Percentiles rank a stretch among this genome's conserved stretches.
These are phyloP conservation scores for Craterocephalus amniculus DNA, from an alignment of 2,797 vertebrate genomes.

Conservation along the genomic window DNA sequence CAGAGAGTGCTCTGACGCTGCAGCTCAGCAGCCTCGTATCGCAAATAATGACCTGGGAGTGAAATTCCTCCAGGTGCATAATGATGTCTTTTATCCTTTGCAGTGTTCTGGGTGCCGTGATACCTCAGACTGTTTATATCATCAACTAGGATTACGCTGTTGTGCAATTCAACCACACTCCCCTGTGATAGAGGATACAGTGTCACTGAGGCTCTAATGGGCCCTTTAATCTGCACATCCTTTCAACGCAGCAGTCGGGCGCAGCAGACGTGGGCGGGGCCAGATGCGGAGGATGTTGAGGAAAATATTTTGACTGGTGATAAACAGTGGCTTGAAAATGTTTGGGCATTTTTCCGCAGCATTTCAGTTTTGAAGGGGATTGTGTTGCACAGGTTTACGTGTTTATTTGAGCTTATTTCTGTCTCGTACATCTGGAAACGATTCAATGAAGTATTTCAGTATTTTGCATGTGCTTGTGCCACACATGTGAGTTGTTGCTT, in stretches of 20 bases:
- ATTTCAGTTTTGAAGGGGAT: slow-evolving; percentile 64
- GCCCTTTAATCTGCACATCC: slow-evolving; percentile 76
- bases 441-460: slow-evolving; percentile 32
- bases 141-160: slow-evolving; percentile 62
- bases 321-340: slow-evolving; percentile 78
- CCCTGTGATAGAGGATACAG: slow-evolving; percentile 61
- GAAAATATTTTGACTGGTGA: slow-evolving; percentile 78
- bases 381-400: slow-evolving; percentile 41
- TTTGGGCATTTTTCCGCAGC: slow-evolving; percentile 77
- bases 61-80: slow-evolving; percentile 50
- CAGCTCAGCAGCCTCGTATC: slow-evolving; percentile 48
- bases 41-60: slow-evolving; percentile 60
- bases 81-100: slow-evolving; percentile 64
- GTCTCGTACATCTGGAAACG: slow-evolving; percentile 61
- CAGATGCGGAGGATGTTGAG: slow-evolving; percentile 61
- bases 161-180: slow-evolving; percentile 37
- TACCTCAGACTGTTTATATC: slow-evolving; percentile 70
- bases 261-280: slow-evolving; percentile 63
- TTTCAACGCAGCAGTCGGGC: slow-evolving; percentile 58
- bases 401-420: slow-evolving; percentile 56
- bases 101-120: slow-evolving; percentile 31
- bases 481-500: neutral
- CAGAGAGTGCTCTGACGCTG: slow-evolving; percentile 40
- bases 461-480: slow-evolving; percentile 11
- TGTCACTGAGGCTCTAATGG: slow-evolving; percentile 66